Evolutionary conservation across 2,888 invertebrate species (phyloP).

Genomic region (Pycnomerus fuliginosus): DNA sequence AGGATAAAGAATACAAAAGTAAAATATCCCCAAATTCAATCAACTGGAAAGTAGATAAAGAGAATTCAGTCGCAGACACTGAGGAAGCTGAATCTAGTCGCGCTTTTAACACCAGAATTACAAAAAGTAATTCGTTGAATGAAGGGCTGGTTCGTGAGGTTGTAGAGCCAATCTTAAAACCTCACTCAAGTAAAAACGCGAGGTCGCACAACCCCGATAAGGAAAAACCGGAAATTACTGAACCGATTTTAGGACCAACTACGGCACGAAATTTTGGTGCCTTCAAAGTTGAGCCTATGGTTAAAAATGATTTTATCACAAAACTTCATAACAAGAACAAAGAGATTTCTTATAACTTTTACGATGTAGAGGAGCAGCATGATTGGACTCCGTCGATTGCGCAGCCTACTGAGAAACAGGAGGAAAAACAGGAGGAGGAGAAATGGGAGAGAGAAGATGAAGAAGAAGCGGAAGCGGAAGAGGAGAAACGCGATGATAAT

Average conservation of each 20-base stretch:
- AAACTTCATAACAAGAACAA: constrained; percentile 43
- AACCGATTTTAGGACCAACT: constrained; percentile 60
- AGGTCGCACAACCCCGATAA: constrained; percentile 52
- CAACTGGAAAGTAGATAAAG: constrained; percentile 54
- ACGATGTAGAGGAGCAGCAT: constrained; percentile 48
- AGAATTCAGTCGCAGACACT: constrained; percentile 53
- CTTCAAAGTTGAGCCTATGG: constrained; percentile 26
- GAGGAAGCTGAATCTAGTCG: constrained; percentile 57
- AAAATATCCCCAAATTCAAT: constrained; percentile 49
- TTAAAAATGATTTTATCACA: constrained; percentile 49
- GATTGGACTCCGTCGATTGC: constrained; percentile 45
- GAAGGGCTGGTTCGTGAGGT: constrained; percentile 58
- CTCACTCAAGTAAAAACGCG: constrained; percentile 59
- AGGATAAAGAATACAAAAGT: constrained; percentile 30
- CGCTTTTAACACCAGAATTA: constrained; percentile 56
- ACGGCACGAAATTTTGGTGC: constrained; percentile 32
- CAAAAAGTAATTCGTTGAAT: constrained; percentile 32
- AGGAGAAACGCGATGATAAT: constrained; percentile 29
- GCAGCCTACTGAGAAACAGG: constrained; percentile 21
- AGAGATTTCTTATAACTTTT: constrained; percentile 41
- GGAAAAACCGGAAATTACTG: constrained; percentile 61
- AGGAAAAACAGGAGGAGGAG: constrained; percentile 19
- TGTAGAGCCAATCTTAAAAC: constrained; percentile 71
- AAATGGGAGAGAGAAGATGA: constrained; percentile 49
- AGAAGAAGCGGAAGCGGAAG: constrained; percentile 31